These are phyloP conservation scores for Holcopasites calliopsidis DNA, from an alignment of 1,140 invertebrate genomes.

Conservation along the genomic window DNA sequence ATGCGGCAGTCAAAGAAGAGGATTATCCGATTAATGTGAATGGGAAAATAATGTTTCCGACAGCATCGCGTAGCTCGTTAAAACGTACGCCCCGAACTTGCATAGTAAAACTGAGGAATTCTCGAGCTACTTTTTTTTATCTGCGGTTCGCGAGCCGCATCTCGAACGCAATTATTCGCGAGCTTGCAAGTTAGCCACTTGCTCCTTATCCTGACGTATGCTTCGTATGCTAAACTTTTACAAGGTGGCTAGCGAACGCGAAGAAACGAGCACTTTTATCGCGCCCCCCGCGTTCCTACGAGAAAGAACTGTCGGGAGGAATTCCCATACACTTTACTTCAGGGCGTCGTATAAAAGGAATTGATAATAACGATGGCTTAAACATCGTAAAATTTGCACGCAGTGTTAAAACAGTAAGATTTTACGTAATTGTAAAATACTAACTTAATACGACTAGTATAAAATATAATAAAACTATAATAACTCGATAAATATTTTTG, in stretches of 20 bases:
- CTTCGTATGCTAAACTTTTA: slow-evolving; percentile 35
- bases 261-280: background rate
- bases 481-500: too few relatives aligned
- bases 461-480: too few relatives aligned
- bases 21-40: too few relatives aligned
- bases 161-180: slow-evolving; percentile 57
- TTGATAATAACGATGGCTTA: too few relatives aligned
- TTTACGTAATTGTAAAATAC: too few relatives aligned
- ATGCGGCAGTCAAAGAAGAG: too few relatives aligned
- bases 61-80: background rate
- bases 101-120: slow-evolving; percentile 48
- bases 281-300: background rate
- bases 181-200: slow-evolving; percentile 23
- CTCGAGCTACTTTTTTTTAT: slow-evolving; percentile 51
- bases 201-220: slow-evolving; percentile 53
- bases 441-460: too few relatives aligned
- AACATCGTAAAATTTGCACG: too few relatives aligned
- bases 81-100: slow-evolving; percentile 38
- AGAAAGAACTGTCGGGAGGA: background rate
- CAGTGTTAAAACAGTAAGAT: too few relatives aligned
- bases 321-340: background rate
- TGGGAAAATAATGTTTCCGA: background rate
- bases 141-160: slow-evolving; percentile 44
- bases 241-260: background rate
- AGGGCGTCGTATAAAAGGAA: too few relatives aligned